Base-by-base conservation (phyloP, 2,113 vertebrate genomes). In the Coracopsis vasa region DNA sequence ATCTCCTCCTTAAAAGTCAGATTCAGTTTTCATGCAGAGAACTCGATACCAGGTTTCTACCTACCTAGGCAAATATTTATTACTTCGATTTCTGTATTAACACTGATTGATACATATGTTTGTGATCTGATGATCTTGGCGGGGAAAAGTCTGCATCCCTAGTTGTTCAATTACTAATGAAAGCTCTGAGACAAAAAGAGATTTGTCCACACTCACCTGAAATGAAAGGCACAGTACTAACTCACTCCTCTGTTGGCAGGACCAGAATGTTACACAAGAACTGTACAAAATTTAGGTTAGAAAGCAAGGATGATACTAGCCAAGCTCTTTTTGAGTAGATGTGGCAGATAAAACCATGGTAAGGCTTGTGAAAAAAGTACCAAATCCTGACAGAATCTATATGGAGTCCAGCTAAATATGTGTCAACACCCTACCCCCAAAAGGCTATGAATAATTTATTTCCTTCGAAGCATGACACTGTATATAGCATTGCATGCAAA, bases 1-100 rank as follows among this genome's bases (percentile, higher is more conserved):
- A 96, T 86, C 78, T 74, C 61, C 90, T 95, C 58, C 93, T 86
- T 96, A 94, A 78, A 86, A 96, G 74, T 90, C 92, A 85, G 54
- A 41, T 78, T 89, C 72, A 25, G 39, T 94, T 88, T 95, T 95
- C 88, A 65, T 47, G 58, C 67, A 89, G 91, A 80, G 75, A 56
- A 11, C 47, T 81, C 35, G 69, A 65, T 90, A 78, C 33, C 25
- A 60, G 60, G 33, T 90, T 96, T 92, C 51, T 77, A 11, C 37
- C 50, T 81, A 62, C 58, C 31, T 41, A 70, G 74, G 79, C 35
- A 95, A 90, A 87, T 93, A 81, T 61, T 58, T 13, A 39, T 3
- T 44, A 24, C 70, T 94, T 96, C 86, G 74, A 82, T 90, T 94
- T 71, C 70, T 79, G 1, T 72, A 75, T 82, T 83, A 23, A 31